Conservation (phyloP, 2,888 invertebrate species). For the Tolmerus cingulatus region DNA sequence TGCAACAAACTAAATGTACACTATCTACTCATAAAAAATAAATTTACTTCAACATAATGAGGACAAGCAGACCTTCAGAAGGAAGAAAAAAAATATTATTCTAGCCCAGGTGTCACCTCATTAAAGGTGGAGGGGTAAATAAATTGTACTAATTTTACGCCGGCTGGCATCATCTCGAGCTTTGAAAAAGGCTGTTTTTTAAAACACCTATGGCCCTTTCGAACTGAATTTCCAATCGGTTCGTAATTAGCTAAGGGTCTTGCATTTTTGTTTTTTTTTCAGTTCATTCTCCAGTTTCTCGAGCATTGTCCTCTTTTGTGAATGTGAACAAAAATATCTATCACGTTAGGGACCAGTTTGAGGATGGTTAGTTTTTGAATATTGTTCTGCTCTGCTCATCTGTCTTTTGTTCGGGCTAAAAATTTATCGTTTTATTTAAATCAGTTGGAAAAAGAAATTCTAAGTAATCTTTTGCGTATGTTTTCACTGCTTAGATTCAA, state of each 20-base stretch:
- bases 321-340: not conserved
- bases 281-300: not conserved
- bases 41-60: not conserved
- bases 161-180: not conserved
- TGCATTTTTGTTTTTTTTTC: not conserved
- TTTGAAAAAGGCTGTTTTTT: not conserved
- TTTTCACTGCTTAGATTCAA: too few species aligned
- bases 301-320: not conserved
- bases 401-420: not conserved
- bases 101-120: conserved; percentile 32
- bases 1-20: too few species aligned
- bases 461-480: not conserved
- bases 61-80: not conserved
- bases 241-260: not conserved
- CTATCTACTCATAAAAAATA: not conserved
- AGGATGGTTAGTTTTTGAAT: not conserved
- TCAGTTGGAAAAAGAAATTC: not conserved
- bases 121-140: conserved; percentile 28
- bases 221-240: not conserved
- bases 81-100: not conserved
- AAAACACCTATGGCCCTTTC: not conserved
- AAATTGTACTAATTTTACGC: not conserved
- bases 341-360: not conserved
- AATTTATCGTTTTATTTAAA: not conserved
- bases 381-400: not conserved